Conservation (phyloP, 2,888 invertebrate species). For the Lithophane leautieri region DNA sequence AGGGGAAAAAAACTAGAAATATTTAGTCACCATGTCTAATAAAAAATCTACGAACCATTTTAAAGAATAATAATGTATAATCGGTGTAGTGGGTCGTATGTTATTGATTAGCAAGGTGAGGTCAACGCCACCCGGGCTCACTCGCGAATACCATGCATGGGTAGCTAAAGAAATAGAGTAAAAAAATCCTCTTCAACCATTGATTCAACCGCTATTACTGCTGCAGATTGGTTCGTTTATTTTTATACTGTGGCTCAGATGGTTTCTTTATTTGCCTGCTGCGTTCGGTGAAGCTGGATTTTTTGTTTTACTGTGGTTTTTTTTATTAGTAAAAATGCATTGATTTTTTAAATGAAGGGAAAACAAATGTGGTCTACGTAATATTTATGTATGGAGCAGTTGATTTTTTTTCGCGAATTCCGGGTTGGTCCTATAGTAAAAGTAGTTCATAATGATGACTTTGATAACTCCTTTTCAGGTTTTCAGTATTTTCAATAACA, state of each 20-base stretch:
- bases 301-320: neutral
- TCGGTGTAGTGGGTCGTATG: constrained; percentile 68
- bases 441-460: neutral
- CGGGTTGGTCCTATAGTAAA: neutral
- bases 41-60: constrained; percentile 5
- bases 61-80: constrained; percentile 43
- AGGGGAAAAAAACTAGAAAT: neutral
- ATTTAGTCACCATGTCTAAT: neutral
- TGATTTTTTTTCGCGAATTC: neutral
- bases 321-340: neutral
- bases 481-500: neutral
- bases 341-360: no score
- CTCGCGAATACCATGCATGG: constrained; percentile 79
- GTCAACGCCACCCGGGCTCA: constrained; percentile 65
- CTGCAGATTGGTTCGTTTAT: constrained; percentile 57
- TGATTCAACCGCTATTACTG: constrained; percentile 53
- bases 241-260: constrained; percentile 45
- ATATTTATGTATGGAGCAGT: neutral
- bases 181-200: constrained; percentile 57
- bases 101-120: constrained; percentile 82
- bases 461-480: neutral
- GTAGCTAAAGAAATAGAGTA: constrained; percentile 73
- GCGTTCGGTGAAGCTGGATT: neutral
- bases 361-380: neutral
- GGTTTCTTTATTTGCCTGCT: constrained; percentile 27